Evolutionary conservation across 92 coral and sea anemone species (phyloP), one percentile per base, ranked within the genome.

Genomic region (Porites cylindrica): DNA sequence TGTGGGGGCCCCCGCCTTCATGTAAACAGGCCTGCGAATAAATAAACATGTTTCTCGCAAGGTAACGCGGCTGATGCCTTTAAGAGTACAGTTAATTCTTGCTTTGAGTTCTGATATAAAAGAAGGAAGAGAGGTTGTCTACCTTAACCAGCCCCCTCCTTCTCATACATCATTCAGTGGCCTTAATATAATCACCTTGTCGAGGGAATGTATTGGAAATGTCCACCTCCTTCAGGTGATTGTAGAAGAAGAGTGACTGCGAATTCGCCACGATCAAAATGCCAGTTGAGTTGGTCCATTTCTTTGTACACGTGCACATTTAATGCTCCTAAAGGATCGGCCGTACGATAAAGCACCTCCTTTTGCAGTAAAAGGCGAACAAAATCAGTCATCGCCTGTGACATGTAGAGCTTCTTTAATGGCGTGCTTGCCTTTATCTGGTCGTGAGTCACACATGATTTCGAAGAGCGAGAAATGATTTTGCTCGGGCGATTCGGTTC

Each of bases 211-310:
- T 75, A 82, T 74, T 91, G 85, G 51, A 91, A 91, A 53, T 56
- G 23, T 6, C 91, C 94, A 1, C 94, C 94, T 17, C 24, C 73
- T 26, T 78, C 66, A 18, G 94, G 90, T 29, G 75, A 81, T 80
- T 91, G 94, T 23, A 91, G 82, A n/a, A 91, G 89, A 32, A 91
- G 75, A 3, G 91, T 91, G 21, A 83, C 91, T 26, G 94, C 91
- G 79, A 88, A 91, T 73, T 91, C 83, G n/a, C 86, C 89, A 8
- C 89, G 70, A 83, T 91, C 94, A 59, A 91, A 91, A 83, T 91
- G 94, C 94, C 94, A 91, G 71, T 83, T 83, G 1, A 86, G 75
- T 59, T 82, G 84, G 29, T 91, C 89, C 7, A 85, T 81, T 54
- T 63, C 86, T 21, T 47, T 18, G 82, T 90, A 90, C 14, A 67